Evolutionary conservation across 2,888 invertebrate species (phyloP), one percentile per base, ranked within the genome.

Genomic region (Stictocephala bisonia): DNA sequence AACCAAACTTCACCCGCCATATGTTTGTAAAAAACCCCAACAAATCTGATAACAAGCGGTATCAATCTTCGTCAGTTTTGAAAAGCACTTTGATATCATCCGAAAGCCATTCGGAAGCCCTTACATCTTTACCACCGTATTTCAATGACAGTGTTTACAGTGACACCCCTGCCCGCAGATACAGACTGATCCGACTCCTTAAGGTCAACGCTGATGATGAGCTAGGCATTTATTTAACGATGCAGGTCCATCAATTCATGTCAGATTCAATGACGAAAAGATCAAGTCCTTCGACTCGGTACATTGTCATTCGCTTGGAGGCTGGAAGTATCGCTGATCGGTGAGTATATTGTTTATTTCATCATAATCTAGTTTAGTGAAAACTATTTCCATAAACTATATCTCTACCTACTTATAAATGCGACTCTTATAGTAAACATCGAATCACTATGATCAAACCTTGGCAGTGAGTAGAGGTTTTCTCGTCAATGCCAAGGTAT

Each of bases 181-280:
- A 80, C 74, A 78, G 80, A 60, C 77, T 83, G 71, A 87, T 93
- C 69, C 88, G 90, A 78, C 83, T 93, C 77, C 85, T 89, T 72
- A 90, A 91, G 81, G 87, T 88, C 35, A 88, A 88, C 78, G 84
- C 89, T 67, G 88, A 89, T 78, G 91, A 91, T 81, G 90, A 89
- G 79, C 85, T 93, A 40, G 93, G 93, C 1, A 88, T 93, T 41
- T 89, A 91, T 77, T 83, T 93, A 76, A 90, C 91, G 31, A 91
- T 91, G 79, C 90, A 91, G 80, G 85, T 86, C 81, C 85, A 86
- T 70, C 88, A 88, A 78, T 86, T 87, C 53, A 85, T 74, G 58
- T 85, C 85, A 71, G 86, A 85, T 76, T 35, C 69, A 44, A 50
- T 53, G 35, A 35, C 67, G 26, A 31, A 29, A 24, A 29, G 73